A percentile compares a stretch with the other conserved stretches of the same genome.
phyloP scores from a whole-genome alignment of 2,888 invertebrate genomes.

The Podabrus alpinus region DNA sequence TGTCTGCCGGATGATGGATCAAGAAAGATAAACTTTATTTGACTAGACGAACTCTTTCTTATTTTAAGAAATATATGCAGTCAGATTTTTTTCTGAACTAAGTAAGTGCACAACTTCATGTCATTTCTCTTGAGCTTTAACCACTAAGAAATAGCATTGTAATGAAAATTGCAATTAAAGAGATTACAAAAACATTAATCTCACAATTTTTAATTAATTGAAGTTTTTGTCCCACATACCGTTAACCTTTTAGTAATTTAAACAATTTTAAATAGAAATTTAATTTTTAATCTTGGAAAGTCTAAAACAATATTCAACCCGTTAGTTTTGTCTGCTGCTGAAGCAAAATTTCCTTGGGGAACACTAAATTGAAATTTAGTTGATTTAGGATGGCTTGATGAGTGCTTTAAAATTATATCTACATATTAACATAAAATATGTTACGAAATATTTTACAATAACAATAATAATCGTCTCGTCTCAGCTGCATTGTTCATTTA shows the following conservation, averaged over 20 bases:
- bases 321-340: neutral
- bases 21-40: too few relatives aligned
- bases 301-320: neutral
- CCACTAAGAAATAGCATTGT: too few relatives aligned
- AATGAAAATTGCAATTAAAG: neutral
- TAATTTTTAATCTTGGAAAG: neutral
- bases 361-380: neutral
- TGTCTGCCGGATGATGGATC: too few relatives aligned
- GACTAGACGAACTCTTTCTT: too few relatives aligned
- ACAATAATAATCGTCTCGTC: neutral
- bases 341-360: neutral
- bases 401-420: neutral
- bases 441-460: neutral
- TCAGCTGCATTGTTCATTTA: neutral
- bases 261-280: neutral
- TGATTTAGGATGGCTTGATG: neutral
- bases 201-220: neutral
- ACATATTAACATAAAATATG: neutral
- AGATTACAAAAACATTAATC: neutral
- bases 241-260: neutral
- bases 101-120: neutral
- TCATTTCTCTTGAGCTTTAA: neutral
- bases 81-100: too few relatives aligned
- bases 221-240: neutral
- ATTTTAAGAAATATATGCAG: too few relatives aligned